Evolutionary conservation across 2,888 invertebrate species (phyloP).

Genomic region (Gnatocerus cornutus): DNA sequence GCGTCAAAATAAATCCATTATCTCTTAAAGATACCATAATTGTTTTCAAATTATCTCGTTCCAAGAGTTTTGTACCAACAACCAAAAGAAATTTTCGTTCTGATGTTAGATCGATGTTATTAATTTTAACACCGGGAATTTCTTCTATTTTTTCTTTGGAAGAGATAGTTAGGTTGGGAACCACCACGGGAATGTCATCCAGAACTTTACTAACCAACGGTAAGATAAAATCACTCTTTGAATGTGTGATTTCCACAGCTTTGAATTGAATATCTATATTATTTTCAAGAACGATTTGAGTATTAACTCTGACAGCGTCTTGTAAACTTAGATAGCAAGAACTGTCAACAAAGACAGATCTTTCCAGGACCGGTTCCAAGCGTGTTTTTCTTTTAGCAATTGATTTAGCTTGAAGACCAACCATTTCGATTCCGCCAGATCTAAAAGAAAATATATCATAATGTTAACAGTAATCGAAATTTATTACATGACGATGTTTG

Average conservation of each 20-base stretch:
- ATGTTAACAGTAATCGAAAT: not conserved
- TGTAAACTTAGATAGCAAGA: conserved; percentile 49
- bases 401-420: conserved; percentile 83
- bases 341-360: conserved; percentile 81
- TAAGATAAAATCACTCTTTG: conserved; percentile 2
- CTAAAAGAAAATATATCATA: conserved; percentile 59
- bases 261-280: conserved; percentile 76
- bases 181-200: conserved; percentile 24
- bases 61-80: not conserved
- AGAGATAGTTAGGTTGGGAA: conserved; percentile 12
- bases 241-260: conserved; percentile 71
- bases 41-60: not conserved
- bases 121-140: conserved; percentile 63
- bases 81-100: conserved; percentile 2
- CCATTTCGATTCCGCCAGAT: conserved; percentile 84
- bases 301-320: conserved; percentile 73
- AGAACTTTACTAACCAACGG: conserved; percentile 22
- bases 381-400: conserved; percentile 80
- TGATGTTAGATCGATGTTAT: conserved; percentile 1
- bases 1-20: conserved; percentile 22
- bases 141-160: conserved; percentile 21
- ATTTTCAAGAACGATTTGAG: conserved; percentile 84
- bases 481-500: conserved; percentile 46
- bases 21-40: not conserved
- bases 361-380: conserved; percentile 83